phyloP scores from a whole-genome alignment of 2,113 vertebrate genomes.

The Triplophysa siluroides region DNA sequence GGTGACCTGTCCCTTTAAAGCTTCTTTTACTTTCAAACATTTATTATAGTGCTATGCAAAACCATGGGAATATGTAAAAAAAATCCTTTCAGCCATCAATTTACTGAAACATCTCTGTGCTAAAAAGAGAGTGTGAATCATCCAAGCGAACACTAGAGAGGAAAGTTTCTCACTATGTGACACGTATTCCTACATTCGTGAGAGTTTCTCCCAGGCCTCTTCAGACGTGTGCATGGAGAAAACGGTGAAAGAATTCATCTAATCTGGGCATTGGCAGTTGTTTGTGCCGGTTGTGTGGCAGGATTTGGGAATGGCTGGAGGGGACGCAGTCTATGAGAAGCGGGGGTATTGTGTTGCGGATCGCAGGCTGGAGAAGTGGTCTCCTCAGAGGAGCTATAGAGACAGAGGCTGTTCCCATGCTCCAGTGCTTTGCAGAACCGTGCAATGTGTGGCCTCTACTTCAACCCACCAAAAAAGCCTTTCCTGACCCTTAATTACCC shows the following conservation, averaged over 20 bases:
- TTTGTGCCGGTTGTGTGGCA: constrained; percentile 43
- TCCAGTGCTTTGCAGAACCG: constrained; percentile 36
- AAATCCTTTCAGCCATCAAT: constrained; percentile 32
- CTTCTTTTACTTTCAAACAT: constrained; percentile 4
- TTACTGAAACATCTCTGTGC: constrained; percentile 22
- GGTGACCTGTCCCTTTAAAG: no score
- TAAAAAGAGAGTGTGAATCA: constrained; percentile 48
- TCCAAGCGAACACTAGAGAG: constrained; percentile 37
- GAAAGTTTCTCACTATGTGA: constrained; percentile 36
- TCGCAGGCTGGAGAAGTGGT: constrained; percentile 49
- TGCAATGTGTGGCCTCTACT: constrained; percentile 49
- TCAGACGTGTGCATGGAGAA: constrained; percentile 48
- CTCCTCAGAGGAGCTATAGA: constrained; percentile 49
- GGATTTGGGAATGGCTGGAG: constrained; percentile 49
- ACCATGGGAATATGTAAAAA: neutral
- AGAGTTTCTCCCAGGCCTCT: constrained; percentile 48
- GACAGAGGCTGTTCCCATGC: constrained; percentile 54
- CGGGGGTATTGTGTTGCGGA: constrained; percentile 47
- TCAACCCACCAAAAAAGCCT: constrained; percentile 43
- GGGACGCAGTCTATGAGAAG: constrained; percentile 42
- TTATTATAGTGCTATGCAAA: neutral
- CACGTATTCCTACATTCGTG: constrained; percentile 46
- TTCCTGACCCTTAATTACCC: constrained; percentile 44
- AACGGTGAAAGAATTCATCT: constrained; percentile 44
- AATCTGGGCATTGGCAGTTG: constrained; percentile 55